These are phyloP conservation scores for Drosophila greeni DNA, from an alignment of 2,888 invertebrate genomes.

Conservation along the genomic window DNA sequence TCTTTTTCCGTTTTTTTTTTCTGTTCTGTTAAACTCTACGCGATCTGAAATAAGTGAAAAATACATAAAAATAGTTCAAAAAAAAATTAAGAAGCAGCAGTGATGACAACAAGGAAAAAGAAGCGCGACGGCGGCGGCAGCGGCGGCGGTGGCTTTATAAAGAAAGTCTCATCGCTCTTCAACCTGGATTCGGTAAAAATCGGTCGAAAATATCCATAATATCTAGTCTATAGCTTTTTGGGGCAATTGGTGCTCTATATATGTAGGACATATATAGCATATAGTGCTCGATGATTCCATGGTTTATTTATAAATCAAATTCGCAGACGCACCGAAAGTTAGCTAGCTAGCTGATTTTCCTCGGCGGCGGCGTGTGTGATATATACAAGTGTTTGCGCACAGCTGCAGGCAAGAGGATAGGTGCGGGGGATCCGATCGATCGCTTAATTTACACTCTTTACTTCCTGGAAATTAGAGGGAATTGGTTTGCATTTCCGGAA, in stretches of 20 bases:
- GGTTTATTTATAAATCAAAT: conserved; percentile 70
- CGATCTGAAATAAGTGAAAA: conserved; percentile 34
- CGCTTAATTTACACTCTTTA: neutral
- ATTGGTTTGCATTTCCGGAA: conserved; percentile 1
- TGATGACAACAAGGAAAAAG: conserved; percentile 84
- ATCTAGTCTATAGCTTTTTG: conserved; percentile 8
- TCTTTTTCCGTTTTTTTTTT: conserved; percentile 9
- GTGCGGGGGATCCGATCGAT: neutral
- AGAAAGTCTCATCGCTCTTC: conserved; percentile 92
- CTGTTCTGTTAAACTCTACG: conserved; percentile 13
- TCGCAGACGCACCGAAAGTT: conserved; percentile 38
- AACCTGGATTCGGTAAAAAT: conserved; percentile 88
- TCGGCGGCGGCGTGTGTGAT: conserved; percentile 17
- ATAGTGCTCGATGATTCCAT: conserved; percentile 71
- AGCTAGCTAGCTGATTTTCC: conserved; percentile 29
- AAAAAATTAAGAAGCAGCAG: conserved; percentile 6
- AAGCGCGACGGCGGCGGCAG: conserved; percentile 80
- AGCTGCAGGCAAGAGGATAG: conserved; percentile 16
- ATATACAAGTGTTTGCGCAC: conserved; percentile 29
- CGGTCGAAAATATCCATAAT: conserved; percentile 7
- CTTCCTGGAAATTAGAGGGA: neutral
- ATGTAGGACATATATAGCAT: conserved; percentile 4
- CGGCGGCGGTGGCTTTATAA: conserved; percentile 86
- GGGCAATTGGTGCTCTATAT: conserved; percentile 23
- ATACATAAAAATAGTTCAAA: conserved; percentile 24